Evolutionary conservation across 2,797 vertebrate genomes (phyloP).

Genomic region (Danio tinwini): DNA sequence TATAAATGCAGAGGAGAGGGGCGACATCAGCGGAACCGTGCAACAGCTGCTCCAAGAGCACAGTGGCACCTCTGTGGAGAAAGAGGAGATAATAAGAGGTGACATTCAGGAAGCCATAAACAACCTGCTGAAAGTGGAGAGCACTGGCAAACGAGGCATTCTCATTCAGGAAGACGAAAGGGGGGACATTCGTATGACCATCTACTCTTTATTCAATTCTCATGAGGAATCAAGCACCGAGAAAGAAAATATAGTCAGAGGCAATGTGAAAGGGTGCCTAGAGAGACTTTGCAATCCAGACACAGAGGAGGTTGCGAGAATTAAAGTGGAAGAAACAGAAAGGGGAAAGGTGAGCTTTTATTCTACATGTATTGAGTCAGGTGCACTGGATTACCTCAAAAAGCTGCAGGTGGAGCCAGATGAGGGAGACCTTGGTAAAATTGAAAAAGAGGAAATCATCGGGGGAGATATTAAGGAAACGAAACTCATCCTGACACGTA

Average conservation of each 20-base stretch:
- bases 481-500: slow-evolving; percentile 82
- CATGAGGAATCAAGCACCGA: slow-evolving; percentile 70
- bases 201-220: slow-evolving; percentile 91
- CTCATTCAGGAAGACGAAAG: slow-evolving; percentile 93
- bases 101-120: slow-evolving; percentile 88
- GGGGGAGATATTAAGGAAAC: slow-evolving; percentile 85
- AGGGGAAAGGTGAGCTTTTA: slow-evolving; percentile 92
- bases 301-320: slow-evolving; percentile 73
- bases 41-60: slow-evolving; percentile 85
- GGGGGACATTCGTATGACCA: slow-evolving; percentile 90
- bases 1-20: slow-evolving; percentile 88
- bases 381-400: slow-evolving; percentile 88
- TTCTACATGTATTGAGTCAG: slow-evolving; percentile 93
- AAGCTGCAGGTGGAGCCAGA: slow-evolving; percentile 79
- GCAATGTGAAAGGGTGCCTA: slow-evolving; percentile 85
- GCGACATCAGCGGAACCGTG: slow-evolving; percentile 85
- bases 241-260: slow-evolving; percentile 82
- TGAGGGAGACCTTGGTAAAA: slow-evolving; percentile 66
- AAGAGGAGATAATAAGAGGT: slow-evolving; percentile 85
- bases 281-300: slow-evolving; percentile 79
- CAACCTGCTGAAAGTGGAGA: slow-evolving; percentile 80
- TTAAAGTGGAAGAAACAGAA: slow-evolving; percentile 85
- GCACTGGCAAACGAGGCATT: slow-evolving; percentile 83
- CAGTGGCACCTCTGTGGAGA: slow-evolving; percentile 75
- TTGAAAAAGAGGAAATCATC: slow-evolving; percentile 80